Evolutionary conservation across 2,797 vertebrate genomes (phyloP).

Genomic region (Rhodeus uyekii): DNA sequence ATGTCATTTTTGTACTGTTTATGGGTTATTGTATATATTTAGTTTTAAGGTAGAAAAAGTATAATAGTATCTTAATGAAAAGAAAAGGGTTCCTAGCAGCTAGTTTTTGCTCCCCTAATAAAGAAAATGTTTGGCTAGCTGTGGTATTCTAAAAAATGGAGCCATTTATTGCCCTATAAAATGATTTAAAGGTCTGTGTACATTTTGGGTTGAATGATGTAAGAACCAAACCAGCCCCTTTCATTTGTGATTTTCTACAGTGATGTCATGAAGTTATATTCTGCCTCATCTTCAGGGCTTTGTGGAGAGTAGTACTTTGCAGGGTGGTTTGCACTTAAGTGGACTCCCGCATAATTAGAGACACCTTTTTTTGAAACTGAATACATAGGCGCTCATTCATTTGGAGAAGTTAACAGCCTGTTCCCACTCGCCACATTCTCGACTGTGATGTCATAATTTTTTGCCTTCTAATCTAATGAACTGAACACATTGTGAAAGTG

Average conservation of each 20-base stretch:
- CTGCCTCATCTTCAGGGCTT: neutral
- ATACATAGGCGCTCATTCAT: constrained; percentile 16
- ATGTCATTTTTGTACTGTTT: neutral
- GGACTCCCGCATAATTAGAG: constrained; percentile 33
- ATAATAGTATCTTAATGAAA: neutral
- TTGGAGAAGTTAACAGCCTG: constrained; percentile 20
- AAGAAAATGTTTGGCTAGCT: too few relatives aligned
- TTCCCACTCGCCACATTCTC: neutral
- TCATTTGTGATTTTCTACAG: constrained; percentile 22
- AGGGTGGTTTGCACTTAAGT: constrained; percentile 25
- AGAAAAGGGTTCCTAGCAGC: neutral
- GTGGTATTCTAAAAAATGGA: neutral
- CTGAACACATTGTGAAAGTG: neutral
- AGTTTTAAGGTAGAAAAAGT: neutral
- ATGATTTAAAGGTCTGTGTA: neutral
- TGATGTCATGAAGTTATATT: constrained; percentile 28
- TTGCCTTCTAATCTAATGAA: neutral
- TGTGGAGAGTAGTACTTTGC: neutral
- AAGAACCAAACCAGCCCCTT: constrained; percentile 9
- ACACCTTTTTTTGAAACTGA: constrained; percentile 21
- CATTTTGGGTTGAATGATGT: constrained; percentile 6
- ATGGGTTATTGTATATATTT: neutral
- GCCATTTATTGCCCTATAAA: constrained; percentile 5
- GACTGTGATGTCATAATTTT: neutral
- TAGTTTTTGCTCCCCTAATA: neutral